phyloP scores from a whole-genome alignment of 2,888 invertebrate species.

The Belgica antarctica region DNA sequence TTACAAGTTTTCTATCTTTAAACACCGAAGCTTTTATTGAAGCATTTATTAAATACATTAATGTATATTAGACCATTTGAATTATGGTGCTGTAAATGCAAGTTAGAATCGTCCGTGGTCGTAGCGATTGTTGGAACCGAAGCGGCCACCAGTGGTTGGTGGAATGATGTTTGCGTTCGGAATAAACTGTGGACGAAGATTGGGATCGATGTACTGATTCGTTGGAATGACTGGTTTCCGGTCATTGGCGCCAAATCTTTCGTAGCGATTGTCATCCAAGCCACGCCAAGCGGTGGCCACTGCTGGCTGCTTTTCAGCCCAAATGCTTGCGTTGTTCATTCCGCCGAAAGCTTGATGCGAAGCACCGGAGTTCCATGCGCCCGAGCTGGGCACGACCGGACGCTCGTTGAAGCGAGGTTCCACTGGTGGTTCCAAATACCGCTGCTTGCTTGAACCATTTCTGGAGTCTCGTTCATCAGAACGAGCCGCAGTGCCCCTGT shows the following conservation, averaged over 20 bases:
- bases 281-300: conserved; percentile 26
- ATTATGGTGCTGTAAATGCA: background rate
- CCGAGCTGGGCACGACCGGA: background rate
- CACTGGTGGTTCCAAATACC: background rate
- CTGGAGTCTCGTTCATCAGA: conserved; percentile 23
- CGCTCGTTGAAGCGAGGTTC: background rate
- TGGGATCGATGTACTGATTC: background rate
- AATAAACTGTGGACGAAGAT: background rate
- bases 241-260: background rate
- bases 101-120: background rate
- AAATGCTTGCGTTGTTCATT: background rate
- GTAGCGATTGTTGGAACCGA: conserved; percentile 8
- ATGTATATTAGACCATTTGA: no score
- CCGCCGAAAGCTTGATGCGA: background rate
- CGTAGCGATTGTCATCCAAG: conserved; percentile 5
- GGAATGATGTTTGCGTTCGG: background rate
- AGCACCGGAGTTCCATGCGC: conserved; percentile 7
- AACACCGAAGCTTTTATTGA: background rate
- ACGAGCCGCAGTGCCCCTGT: conserved; percentile 38
- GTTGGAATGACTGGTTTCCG: background rate
- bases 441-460: conserved; percentile 5
- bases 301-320: conserved; percentile 15
- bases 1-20: background rate
- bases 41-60: no score
- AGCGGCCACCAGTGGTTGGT: background rate